Evolutionary conservation across 2,888 invertebrate species (phyloP).

Genomic region (Sphecodes monilicornis): DNA sequence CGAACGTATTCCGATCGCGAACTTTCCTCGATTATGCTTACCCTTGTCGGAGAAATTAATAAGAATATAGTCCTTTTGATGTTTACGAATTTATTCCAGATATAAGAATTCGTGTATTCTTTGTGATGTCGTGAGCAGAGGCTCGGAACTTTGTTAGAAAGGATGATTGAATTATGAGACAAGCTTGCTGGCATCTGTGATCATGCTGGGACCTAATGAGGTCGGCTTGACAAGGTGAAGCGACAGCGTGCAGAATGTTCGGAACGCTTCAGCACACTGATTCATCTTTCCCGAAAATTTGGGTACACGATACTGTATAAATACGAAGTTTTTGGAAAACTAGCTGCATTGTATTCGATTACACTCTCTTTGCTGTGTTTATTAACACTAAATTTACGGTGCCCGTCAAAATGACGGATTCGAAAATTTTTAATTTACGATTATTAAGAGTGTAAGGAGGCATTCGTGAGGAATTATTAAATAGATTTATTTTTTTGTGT

Average conservation of each 20-base stretch:
- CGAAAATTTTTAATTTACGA: no score
- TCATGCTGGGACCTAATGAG: conserved; percentile 1
- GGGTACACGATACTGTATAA: background rate
- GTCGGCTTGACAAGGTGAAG: background rate
- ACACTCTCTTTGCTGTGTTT: no score
- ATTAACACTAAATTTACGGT: no score
- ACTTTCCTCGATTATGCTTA: background rate
- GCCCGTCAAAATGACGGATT: no score
- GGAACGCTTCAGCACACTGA: background rate
- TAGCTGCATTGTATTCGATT: background rate
- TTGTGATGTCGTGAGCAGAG: background rate
- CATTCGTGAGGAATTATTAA: no score
- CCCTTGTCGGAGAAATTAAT: background rate
- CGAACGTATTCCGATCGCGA: background rate
- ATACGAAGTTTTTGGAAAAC: background rate
- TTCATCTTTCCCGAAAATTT: background rate
- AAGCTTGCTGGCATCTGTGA: background rate
- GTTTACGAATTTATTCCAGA: background rate
- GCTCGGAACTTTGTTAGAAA: background rate
- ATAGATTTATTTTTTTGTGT: no score
- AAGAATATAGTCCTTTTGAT: background rate
- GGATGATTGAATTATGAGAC: background rate
- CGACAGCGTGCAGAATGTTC: background rate
- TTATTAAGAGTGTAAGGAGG: no score
- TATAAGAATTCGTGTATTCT: background rate